A percentile compares a stretch with the other conserved stretches of the same genome.
phyloP scores from a whole-genome alignment of 2,113 vertebrate genomes.

The Haplotaxodon microlepis region DNA sequence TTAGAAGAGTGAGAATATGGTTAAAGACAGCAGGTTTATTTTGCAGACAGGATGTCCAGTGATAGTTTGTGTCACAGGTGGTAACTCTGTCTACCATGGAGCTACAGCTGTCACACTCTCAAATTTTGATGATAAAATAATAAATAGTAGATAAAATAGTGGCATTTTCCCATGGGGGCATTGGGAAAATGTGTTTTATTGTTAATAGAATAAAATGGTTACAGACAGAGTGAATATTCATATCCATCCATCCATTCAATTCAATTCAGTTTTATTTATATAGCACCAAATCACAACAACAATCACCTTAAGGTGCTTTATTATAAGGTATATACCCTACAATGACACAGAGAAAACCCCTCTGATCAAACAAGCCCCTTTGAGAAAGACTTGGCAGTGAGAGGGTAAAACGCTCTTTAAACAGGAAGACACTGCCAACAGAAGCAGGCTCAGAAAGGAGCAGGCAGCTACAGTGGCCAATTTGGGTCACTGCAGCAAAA shows the following conservation, averaged over 20 bases:
- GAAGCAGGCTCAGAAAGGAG: background rate
- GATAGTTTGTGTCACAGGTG: background rate
- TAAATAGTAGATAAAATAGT: background rate
- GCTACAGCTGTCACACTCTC: background rate
- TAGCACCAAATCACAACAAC: rapidly evolving
- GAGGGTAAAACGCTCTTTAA: background rate
- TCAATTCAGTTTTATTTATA: background rate
- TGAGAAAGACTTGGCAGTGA: background rate
- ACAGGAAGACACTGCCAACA: background rate
- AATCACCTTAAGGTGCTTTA: background rate
- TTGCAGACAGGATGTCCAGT: background rate
- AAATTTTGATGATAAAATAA: background rate
- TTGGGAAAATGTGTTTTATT: background rate
- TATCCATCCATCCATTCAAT: background rate
- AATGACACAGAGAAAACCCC: background rate
- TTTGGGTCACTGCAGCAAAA: background rate
- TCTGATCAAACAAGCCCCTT: background rate
- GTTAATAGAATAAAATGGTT: background rate
- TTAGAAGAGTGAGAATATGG: background rate
- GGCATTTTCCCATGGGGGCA: background rate
- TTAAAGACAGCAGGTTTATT: rapidly evolving
- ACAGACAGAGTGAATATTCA: background rate
- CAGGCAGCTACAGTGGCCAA: background rate
- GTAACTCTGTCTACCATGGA: background rate
- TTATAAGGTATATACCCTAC: background rate